Percentiles rank a stretch among this genome's conserved stretches.
These are phyloP conservation scores for Ceyx margarethae DNA, from an alignment of 2,113 vertebrate genomes.

Conservation along the genomic window DNA sequence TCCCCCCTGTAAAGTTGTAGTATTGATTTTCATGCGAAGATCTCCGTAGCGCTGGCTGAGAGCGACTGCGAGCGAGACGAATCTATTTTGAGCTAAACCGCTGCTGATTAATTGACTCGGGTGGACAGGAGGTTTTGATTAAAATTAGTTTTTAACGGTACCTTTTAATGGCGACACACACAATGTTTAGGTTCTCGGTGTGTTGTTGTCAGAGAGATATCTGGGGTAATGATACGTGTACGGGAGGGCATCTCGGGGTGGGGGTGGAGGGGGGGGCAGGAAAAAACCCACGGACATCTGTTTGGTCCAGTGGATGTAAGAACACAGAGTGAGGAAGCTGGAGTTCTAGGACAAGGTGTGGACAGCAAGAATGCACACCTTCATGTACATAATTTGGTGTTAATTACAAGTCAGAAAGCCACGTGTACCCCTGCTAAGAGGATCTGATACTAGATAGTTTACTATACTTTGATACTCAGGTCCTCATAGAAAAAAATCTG, in stretches of 20 bases:
- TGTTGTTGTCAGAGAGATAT: not conserved
- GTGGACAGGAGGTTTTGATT: constrained; percentile 53
- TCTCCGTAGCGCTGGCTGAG: constrained; percentile 39
- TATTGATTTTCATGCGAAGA: constrained; percentile 68
- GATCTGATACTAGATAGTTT: not conserved
- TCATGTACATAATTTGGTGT: not conserved
- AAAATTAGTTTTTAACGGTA: constrained; percentile 52
- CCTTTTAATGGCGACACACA: not conserved
- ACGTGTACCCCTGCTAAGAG: not conserved
- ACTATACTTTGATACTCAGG: not conserved
- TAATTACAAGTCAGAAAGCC: constrained; percentile 7
- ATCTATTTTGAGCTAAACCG: constrained; percentile 61
- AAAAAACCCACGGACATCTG: not conserved
- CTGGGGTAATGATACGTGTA: not conserved
- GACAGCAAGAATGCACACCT: not conserved
- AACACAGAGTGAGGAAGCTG: not conserved
- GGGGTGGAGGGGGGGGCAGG: not conserved
- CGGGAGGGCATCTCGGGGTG: not conserved
- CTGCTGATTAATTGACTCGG: constrained; percentile 52
- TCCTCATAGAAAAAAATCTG: not conserved
- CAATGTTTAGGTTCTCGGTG: constrained; percentile 5
- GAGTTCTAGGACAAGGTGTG: not conserved
- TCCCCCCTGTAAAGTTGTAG: constrained; percentile 56
- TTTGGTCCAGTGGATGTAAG: not conserved
- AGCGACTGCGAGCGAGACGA: constrained; percentile 56